Evolutionary conservation across 1,140 invertebrate genomes (phyloP).

Genomic region (Antheraea pernyi): DNA sequence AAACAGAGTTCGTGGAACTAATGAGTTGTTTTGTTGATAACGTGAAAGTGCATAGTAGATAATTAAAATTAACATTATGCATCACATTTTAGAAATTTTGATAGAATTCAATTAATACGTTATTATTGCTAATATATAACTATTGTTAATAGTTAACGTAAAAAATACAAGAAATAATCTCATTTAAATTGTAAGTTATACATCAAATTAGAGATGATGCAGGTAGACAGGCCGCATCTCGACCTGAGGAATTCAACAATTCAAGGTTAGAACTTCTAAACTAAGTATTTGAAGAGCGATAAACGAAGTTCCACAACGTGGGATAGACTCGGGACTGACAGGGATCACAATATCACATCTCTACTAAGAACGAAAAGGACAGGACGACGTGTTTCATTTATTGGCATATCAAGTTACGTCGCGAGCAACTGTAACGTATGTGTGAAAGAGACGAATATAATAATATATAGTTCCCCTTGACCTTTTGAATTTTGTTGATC

Average conservation of each 20-base stretch:
- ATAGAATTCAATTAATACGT: no score
- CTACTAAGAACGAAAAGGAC: constrained; percentile 32
- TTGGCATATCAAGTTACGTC: constrained; percentile 69
- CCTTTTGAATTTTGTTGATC: constrained; percentile 35
- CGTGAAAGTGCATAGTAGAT: not conserved
- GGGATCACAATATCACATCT: constrained; percentile 22
- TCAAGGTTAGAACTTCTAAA: constrained; percentile 72
- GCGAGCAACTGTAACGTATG: constrained; percentile 35
- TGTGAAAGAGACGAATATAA: constrained; percentile 48
- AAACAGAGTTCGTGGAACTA: not conserved
- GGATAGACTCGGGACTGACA: constrained; percentile 45
- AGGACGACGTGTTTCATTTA: constrained; percentile 63
- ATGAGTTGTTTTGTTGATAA: not conserved
- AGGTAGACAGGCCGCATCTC: constrained; percentile 4
- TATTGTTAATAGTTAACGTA: not conserved
- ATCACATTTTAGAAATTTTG: no score
- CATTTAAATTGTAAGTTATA: constrained; percentile 6
- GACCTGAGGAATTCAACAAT: constrained; percentile 57
- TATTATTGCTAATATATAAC: no score
- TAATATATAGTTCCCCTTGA: constrained; percentile 34
- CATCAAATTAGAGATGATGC: constrained; percentile 1
- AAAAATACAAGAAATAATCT: constrained; percentile 10
- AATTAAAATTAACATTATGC: no score
- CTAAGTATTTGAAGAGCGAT: constrained; percentile 70
- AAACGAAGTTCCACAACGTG: constrained; percentile 51